Percentiles rank a stretch among this genome's conserved stretches.
These are phyloP conservation scores for Zaprionus kolodkinae DNA, from an alignment of 1,140 invertebrate species.

Conservation along the genomic window DNA sequence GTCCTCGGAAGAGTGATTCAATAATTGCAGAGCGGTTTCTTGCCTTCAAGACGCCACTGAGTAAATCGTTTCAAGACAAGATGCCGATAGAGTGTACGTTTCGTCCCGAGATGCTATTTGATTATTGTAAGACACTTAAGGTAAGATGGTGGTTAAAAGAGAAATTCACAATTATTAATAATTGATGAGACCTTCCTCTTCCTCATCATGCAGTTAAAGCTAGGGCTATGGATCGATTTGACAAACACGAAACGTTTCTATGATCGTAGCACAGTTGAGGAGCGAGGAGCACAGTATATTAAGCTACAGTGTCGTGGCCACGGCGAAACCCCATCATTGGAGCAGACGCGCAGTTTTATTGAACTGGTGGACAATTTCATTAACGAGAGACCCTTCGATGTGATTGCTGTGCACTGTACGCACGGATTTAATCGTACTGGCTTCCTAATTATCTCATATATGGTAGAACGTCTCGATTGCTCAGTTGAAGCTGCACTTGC, in stretches of 20 bases:
- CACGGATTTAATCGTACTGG: conserved; percentile 99
- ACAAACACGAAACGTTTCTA: conserved; percentile 98
- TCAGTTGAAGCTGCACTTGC: conserved; percentile 92
- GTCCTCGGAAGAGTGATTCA: conserved; percentile 92
- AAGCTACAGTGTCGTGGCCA: conserved; percentile 95
- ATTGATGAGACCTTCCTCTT: not conserved
- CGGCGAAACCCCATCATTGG: conserved; percentile 90
- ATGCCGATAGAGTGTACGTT: conserved; percentile 93
- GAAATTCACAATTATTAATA: not conserved
- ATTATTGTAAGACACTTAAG: conserved; percentile 89
- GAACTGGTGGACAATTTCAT: conserved; percentile 92
- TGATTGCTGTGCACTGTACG: conserved; percentile 98
- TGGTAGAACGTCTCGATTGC: conserved; percentile 92
- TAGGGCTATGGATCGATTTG: conserved; percentile 98
- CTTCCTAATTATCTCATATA: conserved; percentile 95
- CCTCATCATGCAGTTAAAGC: conserved; percentile 87
- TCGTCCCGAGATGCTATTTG: conserved; percentile 93
- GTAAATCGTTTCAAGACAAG: conserved; percentile 90
- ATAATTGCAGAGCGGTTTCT: conserved; percentile 93
- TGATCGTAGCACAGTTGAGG: conserved; percentile 90
- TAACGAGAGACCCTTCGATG: conserved; percentile 90
- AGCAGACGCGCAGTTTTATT: conserved; percentile 92
- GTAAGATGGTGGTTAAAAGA: conserved; percentile 84
- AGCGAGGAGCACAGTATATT: conserved; percentile 90
- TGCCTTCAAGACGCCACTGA: conserved; percentile 97